Conservation (phyloP, 2,888 invertebrate species). For the Amblyjoppa proteus region DNA sequence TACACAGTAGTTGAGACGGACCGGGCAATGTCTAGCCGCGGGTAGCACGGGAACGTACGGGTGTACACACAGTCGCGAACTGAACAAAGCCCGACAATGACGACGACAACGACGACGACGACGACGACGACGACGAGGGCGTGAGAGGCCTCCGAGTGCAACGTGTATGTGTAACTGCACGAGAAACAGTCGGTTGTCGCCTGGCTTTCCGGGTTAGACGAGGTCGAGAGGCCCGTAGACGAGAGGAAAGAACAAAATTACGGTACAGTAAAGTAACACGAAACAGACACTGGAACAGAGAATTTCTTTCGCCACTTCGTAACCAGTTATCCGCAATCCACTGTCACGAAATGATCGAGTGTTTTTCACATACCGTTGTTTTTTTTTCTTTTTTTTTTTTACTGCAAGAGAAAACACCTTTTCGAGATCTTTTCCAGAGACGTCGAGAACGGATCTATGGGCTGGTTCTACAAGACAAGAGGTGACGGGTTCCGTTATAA, state of each 20-base stretch:
- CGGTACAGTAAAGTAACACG: constrained; percentile 16
- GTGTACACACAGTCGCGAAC: constrained; percentile 56
- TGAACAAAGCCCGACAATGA: constrained; percentile 64
- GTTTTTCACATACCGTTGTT: background rate
- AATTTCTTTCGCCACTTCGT: constrained; percentile 48
- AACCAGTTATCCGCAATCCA: constrained; percentile 44
- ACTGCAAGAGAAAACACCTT: background rate
- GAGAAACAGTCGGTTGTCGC: constrained; percentile 46
- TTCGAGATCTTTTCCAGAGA: constrained; percentile 26
- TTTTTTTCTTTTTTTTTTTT: background rate
- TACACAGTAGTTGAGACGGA: constrained; percentile 62
- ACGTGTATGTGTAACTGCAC: constrained; percentile 20
- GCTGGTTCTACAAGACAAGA: constrained; percentile 20
- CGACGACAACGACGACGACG: constrained; percentile 44
- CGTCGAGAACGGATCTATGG: constrained; percentile 1
- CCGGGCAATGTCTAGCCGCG: constrained; percentile 52
- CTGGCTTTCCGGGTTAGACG: constrained; percentile 64
- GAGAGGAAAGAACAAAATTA: constrained; percentile 43
- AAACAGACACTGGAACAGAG: constrained; percentile 28
- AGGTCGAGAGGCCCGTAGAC: constrained; percentile 60
- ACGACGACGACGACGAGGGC: constrained; percentile 58
- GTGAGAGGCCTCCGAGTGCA: constrained; percentile 60
- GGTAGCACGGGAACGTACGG: constrained; percentile 51
- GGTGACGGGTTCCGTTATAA: constrained; percentile 34
- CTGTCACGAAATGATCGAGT: constrained; percentile 41